phyloP scores from a whole-genome alignment of 1,140 invertebrate genomes.

The Drosophila persimilis region DNA sequence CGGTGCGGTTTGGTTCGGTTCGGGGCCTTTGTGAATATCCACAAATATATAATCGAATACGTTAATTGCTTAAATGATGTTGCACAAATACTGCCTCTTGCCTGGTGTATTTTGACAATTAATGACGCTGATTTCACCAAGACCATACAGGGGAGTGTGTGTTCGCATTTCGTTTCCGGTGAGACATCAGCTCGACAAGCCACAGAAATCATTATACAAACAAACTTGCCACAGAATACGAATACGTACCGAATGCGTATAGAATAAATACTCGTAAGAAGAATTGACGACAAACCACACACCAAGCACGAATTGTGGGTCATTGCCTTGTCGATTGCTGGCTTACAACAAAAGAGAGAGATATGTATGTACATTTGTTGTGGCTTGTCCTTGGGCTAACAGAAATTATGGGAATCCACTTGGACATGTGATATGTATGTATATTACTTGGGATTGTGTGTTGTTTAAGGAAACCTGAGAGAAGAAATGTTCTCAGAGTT shows the following conservation, averaged over 20 bases:
- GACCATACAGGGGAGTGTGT: conserved; percentile 17
- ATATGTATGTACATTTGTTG: neutral
- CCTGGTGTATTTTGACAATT: conserved; percentile 61
- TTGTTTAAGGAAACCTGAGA: neutral
- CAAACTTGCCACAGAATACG: conserved; percentile 43
- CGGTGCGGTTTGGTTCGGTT: conserved; percentile 27
- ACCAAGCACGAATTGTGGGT: conserved; percentile 29
- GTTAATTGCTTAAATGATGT: conserved; percentile 73
- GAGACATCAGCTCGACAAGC: conserved; percentile 34
- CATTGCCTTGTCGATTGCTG: conserved; percentile 49
- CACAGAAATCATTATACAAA: conserved; percentile 25
- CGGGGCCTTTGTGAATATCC: conserved; percentile 23
- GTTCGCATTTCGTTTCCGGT: conserved; percentile 56
- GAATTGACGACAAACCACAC: conserved; percentile 15
- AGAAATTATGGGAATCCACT: conserved; percentile 20
- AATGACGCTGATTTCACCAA: conserved; percentile 71
- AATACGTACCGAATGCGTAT: conserved; percentile 6
- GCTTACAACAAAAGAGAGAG: conserved; percentile 14
- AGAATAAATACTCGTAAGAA: conserved; percentile 12
- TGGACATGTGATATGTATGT: neutral
- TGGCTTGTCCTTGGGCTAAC: conserved; percentile 19
- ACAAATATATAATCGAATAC: conserved; percentile 42
- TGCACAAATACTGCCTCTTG: conserved; percentile 57
- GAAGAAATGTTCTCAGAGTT: neutral
- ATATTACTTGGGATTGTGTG: neutral